Percentiles rank a stretch among this genome's conserved stretches.
Conservation (phyloP, 2,888 invertebrate genomes). For the Itoplectis maculator region DNA sequence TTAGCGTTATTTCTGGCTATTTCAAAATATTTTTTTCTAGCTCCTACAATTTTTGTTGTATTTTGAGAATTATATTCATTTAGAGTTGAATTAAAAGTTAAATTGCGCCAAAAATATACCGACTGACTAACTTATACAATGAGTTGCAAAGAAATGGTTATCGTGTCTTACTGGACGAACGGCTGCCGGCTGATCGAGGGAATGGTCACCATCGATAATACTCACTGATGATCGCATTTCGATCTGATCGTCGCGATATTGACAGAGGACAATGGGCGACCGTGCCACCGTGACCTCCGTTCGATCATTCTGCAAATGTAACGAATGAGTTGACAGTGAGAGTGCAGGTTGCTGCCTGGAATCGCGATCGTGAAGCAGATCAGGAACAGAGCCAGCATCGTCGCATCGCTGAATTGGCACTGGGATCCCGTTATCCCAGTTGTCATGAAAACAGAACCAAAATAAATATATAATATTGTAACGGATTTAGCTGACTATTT, state of each 20-base stretch:
- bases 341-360: constrained; percentile 69
- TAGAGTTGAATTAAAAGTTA: too few species aligned
- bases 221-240: constrained; percentile 78
- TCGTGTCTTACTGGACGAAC: constrained; percentile 67
- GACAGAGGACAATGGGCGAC: constrained; percentile 64
- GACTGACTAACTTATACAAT: too few species aligned
- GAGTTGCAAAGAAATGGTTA: constrained; percentile 19
- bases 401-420: background rate
- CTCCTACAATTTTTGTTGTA: too few species aligned
- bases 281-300: constrained; percentile 54
- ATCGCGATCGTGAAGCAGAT: background rate
- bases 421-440: background rate
- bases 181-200: constrained; percentile 73
- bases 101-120: too few species aligned
- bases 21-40: too few species aligned
- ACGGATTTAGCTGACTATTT: too few species aligned
- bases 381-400: background rate
- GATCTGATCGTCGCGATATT: constrained; percentile 73
- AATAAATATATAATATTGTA: background rate
- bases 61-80: too few species aligned
- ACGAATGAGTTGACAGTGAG: constrained; percentile 80
- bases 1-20: too few species aligned
- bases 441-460: background rate
- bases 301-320: constrained; percentile 72
- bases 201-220: constrained; percentile 76